Conservation (phyloP, 2,113 vertebrate genomes). For the Anoura caudifer region DNA sequence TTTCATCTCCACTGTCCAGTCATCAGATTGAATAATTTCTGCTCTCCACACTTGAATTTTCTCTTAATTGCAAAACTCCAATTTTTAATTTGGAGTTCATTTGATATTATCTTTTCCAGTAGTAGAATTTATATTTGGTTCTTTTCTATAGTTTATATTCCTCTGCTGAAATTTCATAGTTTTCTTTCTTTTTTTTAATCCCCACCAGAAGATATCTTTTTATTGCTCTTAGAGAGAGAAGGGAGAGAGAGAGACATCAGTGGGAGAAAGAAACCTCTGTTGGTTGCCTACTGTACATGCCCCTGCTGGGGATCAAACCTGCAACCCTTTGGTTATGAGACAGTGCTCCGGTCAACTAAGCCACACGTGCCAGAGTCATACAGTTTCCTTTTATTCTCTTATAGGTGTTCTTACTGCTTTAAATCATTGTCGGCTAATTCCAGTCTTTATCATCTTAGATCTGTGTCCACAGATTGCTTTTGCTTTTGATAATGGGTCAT, state of each 20-base stretch:
- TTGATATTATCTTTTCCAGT: background rate
- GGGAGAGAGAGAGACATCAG: too few species aligned
- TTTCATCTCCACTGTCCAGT: background rate
- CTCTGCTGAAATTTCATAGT: background rate
- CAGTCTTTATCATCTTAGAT: background rate
- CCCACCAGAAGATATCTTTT: too few species aligned
- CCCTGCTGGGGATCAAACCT: too few species aligned
- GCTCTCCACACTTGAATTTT: background rate
- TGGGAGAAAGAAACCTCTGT: too few species aligned
- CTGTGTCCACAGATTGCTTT: background rate
- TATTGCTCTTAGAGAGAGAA: too few species aligned
- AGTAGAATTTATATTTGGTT: background rate
- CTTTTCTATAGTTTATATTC: background rate
- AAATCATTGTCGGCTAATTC: background rate
- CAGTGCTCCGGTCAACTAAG: too few species aligned
- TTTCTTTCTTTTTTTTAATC: too few species aligned
- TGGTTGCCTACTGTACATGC: too few species aligned
- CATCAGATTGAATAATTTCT: background rate
- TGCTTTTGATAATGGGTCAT: background rate
- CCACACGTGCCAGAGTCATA: too few species aligned
- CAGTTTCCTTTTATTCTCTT: background rate
- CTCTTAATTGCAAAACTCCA: background rate
- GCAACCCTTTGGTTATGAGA: too few species aligned
- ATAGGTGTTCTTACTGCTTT: background rate
- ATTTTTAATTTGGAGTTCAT: background rate